phyloP scores from a whole-genome alignment of 1,140 invertebrate species.

The Anthonomus grandis region DNA sequence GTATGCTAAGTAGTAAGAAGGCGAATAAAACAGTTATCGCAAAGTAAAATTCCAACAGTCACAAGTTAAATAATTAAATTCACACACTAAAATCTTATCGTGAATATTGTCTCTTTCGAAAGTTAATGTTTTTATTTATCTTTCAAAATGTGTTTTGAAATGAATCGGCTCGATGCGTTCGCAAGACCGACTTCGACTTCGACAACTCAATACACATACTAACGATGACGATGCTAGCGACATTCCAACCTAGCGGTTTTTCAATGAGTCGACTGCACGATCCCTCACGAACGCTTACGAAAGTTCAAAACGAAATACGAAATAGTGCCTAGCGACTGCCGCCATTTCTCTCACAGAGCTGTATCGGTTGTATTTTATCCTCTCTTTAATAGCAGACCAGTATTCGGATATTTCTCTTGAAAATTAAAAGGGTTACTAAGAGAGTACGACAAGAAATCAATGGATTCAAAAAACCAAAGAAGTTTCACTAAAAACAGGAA shows the following conservation, averaged over 20 bases:
- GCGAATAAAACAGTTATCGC: not conserved
- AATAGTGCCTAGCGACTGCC: no score
- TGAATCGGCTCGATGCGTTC: slow-evolving; percentile 7
- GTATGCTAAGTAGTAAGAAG: slow-evolving; percentile 23
- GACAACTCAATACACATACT: slow-evolving; percentile 30
- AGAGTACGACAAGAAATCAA: no score
- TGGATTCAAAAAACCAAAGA: no score
- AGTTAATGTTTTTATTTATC: slow-evolving; percentile 21
- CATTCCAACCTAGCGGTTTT: slow-evolving; percentile 15
- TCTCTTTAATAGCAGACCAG: no score
- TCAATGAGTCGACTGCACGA: slow-evolving; percentile 1
- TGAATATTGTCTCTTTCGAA: slow-evolving; percentile 5
- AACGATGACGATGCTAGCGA: slow-evolving; percentile 19
- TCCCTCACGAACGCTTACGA: not conserved
- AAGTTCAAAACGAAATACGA: no score
- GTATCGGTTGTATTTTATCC: no score
- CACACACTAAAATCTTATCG: slow-evolving; percentile 1
- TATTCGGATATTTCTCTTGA: no score
- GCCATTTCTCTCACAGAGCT: no score
- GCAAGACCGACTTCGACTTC: slow-evolving; percentile 11
- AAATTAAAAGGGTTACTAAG: no score
- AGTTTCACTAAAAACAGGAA: no score
- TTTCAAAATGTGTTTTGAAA: slow-evolving; percentile 20
- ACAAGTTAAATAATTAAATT: not conserved
- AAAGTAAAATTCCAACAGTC: not conserved